Conservation (phyloP, 2,113 vertebrate species). For the Cervus canadensis region DNA sequence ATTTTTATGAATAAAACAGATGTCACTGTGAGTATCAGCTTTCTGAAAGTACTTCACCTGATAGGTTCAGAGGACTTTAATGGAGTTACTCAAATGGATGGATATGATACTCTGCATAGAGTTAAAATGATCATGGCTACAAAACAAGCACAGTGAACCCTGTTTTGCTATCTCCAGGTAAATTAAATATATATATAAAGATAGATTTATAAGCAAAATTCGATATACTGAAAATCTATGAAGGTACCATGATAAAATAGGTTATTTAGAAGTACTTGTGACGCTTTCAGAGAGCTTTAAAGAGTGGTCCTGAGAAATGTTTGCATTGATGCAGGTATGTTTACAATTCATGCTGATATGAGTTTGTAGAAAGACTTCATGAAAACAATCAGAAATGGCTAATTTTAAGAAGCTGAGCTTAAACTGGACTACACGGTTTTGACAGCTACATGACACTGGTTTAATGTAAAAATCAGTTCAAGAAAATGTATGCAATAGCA, state of each 20-base stretch:
- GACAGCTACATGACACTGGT: neutral
- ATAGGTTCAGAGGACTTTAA: slow-evolving; percentile 93
- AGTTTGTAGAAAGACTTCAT: slow-evolving; percentile 88
- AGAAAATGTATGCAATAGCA: neutral
- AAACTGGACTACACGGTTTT: slow-evolving; percentile 85
- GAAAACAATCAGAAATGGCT: slow-evolving; percentile 86
- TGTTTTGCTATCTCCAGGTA: slow-evolving; percentile 88
- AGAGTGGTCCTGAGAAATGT: slow-evolving; percentile 92
- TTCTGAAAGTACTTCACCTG: slow-evolving; percentile 91
- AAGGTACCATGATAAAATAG: slow-evolving; percentile 88
- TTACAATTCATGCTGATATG: slow-evolving; percentile 85
- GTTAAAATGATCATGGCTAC: slow-evolving; percentile 97
- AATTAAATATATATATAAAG: slow-evolving; percentile 61
- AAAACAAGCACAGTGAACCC: slow-evolving; percentile 91
- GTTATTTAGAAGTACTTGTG: slow-evolving; percentile 90
- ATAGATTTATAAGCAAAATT: slow-evolving; percentile 91
- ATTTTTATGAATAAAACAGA: slow-evolving; percentile 96
- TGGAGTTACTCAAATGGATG: slow-evolving; percentile 97
- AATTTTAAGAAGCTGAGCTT: slow-evolving; percentile 85
- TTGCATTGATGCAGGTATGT: slow-evolving; percentile 92
- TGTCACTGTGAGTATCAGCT: slow-evolving; percentile 92
- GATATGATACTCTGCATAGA: slow-evolving; percentile 92
- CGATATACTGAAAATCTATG: slow-evolving; percentile 92
- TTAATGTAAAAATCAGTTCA: slow-evolving; percentile 18
- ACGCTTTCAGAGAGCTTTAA: slow-evolving; percentile 92